Conservation (phyloP, 2,113 vertebrate species). For the Siniperca knerii region DNA sequence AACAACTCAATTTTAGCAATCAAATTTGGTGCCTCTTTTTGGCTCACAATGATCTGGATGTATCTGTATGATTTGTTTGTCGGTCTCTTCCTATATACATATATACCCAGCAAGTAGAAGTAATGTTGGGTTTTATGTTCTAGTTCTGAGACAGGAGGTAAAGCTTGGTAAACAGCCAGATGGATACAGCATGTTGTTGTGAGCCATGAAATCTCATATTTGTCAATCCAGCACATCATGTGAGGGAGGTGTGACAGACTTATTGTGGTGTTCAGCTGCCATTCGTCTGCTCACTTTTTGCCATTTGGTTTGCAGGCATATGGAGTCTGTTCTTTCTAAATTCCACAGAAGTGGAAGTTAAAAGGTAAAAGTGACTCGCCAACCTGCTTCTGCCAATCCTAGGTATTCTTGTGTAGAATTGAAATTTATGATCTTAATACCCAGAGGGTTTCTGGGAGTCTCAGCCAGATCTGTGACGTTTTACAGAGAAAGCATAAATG, state of each 20-base stretch:
- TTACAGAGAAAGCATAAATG: slow-evolving; percentile 43
- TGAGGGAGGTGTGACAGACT: slow-evolving; percentile 12
- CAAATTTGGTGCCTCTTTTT: not conserved
- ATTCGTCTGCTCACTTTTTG: slow-evolving; percentile 18
- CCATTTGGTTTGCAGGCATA: slow-evolving; percentile 10
- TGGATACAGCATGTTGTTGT: slow-evolving; percentile 32
- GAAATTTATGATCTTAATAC: slow-evolving; percentile 19
- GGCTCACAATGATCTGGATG: slow-evolving; percentile 18
- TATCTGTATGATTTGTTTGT: slow-evolving; percentile 19
- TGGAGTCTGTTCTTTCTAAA: slow-evolving; percentile 21
- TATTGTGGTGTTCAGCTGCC: slow-evolving; percentile 4
- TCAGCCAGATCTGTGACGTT: slow-evolving; percentile 50
- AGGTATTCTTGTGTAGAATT: slow-evolving; percentile 2
- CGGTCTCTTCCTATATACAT: not conserved
- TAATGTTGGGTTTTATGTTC: slow-evolving; percentile 12
- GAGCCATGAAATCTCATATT: slow-evolving; percentile 18
- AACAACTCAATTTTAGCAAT: slow-evolving; percentile 15
- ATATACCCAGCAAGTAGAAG: not conserved
- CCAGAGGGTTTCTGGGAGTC: not conserved
- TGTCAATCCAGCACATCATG: slow-evolving; percentile 22
- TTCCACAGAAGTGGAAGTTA: slow-evolving; percentile 6
- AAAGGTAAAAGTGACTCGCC: not conserved
- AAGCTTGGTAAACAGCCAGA: slow-evolving; percentile 30
- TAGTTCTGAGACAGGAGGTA: slow-evolving; percentile 4
- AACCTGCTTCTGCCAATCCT: slow-evolving; percentile 10